Evolutionary conservation across 2,888 invertebrate genomes (phyloP).

Genomic region (Penaeus monodon): DNA sequence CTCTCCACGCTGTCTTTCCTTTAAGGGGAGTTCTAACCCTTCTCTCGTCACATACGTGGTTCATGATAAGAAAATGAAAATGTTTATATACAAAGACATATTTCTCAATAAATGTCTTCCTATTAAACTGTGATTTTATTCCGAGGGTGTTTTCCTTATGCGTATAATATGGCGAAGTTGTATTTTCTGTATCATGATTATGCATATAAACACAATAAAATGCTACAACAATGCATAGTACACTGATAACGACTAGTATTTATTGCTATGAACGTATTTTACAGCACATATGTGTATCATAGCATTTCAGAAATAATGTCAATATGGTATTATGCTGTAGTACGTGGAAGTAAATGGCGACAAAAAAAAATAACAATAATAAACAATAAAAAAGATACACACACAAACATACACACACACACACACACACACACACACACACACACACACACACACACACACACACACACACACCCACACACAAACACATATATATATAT

Average conservation of each 20-base stretch:
- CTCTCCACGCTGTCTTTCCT: background rate
- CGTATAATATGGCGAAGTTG: no score
- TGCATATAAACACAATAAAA: no score
- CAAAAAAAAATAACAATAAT: no score
- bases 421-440: background rate
- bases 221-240: no score
- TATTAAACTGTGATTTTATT: constrained; percentile 4
- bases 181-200: background rate
- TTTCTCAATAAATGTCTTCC: constrained; percentile 51
- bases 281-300: no score
- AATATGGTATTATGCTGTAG: no score
- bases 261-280: no score
- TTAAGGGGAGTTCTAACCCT: background rate
- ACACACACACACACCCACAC: background rate
- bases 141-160: background rate
- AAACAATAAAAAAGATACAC: background rate
- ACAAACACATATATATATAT: no score
- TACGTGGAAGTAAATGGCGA: no score
- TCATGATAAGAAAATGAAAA: constrained; percentile 8
- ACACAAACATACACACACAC: background rate
- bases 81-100: constrained; percentile 39
- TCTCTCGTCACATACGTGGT: background rate
- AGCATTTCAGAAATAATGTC: no score
- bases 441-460: background rate
- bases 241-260: no score